phyloP scores from a whole-genome alignment of 2,888 invertebrate species.

The Tetheella fluctuosa region DNA sequence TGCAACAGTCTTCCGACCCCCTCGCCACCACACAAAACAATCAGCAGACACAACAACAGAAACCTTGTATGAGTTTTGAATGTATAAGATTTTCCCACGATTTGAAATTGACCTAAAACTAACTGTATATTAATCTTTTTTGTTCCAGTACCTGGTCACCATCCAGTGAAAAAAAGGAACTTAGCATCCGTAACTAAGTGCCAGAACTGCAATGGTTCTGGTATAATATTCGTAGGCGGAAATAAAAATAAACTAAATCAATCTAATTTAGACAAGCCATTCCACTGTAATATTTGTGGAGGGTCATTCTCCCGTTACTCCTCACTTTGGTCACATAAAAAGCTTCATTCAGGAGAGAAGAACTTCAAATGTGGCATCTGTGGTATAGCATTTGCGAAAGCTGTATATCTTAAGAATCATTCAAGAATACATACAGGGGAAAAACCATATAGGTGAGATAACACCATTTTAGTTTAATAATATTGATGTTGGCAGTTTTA shows the following conservation, averaged over 20 bases:
- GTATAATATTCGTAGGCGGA: slow-evolving; percentile 91
- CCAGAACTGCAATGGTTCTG: slow-evolving; percentile 94
- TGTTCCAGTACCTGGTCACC: slow-evolving; percentile 82
- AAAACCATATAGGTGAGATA: slow-evolving; percentile 75
- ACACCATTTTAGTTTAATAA: slow-evolving; percentile 7
- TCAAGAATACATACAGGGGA: slow-evolving; percentile 93
- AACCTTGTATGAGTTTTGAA: slow-evolving; percentile 55
- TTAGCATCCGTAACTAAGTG: slow-evolving; percentile 93
- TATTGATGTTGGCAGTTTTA: neutral
- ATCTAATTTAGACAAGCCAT: slow-evolving; percentile 90
- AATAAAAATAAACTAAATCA: slow-evolving; percentile 85
- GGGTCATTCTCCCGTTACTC: slow-evolving; percentile 93
- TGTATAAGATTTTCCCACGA: neutral
- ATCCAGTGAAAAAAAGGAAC: slow-evolving; percentile 93
- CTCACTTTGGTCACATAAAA: slow-evolving; percentile 94
- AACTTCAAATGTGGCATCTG: slow-evolving; percentile 95
- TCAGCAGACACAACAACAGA: slow-evolving; percentile 62
- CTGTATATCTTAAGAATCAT: slow-evolving; percentile 95
- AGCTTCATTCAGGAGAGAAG: slow-evolving; percentile 92
- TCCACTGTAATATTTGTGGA: slow-evolving; percentile 94
- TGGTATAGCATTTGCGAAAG: slow-evolving; percentile 94
- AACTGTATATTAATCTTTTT: slow-evolving; percentile 11
- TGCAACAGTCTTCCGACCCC: slow-evolving; percentile 59
- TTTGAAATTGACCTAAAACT: neutral
- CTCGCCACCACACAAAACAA: slow-evolving; percentile 57